Evolutionary conservation across 2,113 vertebrate genomes (phyloP).

Genomic region (Mus spicilegus): DNA sequence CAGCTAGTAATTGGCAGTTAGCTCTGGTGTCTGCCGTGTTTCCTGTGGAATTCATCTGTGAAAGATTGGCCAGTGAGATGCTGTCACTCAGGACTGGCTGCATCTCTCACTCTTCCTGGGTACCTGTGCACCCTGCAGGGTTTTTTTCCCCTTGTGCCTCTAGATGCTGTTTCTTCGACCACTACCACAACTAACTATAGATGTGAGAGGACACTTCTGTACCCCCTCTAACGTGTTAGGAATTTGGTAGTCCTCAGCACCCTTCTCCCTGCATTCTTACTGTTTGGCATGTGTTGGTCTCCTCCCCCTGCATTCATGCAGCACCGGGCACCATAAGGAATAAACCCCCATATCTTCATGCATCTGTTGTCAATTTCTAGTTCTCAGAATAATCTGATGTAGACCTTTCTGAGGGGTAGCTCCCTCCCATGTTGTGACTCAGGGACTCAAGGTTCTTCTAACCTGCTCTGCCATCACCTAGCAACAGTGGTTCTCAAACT

Average conservation of each 20-base stretch:
- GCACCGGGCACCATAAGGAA: neutral
- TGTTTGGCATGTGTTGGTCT: neutral
- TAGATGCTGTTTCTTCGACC: neutral
- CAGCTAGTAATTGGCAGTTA: neutral
- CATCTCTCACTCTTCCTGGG: neutral
- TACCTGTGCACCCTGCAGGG: neutral
- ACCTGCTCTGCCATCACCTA: neutral
- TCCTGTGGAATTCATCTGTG: neutral
- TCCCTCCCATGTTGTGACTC: neutral
- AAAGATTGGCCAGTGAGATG: neutral
- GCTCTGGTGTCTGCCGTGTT: neutral
- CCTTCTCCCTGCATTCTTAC: neutral
- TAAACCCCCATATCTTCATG: neutral
- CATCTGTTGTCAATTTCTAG: neutral
- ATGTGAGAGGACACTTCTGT: neutral
- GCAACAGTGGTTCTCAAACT: neutral
- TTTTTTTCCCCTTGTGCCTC: neutral
- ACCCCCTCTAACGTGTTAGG: neutral
- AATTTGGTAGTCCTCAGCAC: neutral
- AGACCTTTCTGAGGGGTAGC: neutral
- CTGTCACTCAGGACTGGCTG: neutral
- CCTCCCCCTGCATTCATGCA: neutral
- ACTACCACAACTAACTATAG: neutral
- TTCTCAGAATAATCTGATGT: neutral
- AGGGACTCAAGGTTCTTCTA: neutral